Percentiles rank a stretch among this genome's conserved stretches.
Evolutionary conservation across 1,140 invertebrate species (phyloP).

Genomic region (Drosophila arizonae): DNA sequence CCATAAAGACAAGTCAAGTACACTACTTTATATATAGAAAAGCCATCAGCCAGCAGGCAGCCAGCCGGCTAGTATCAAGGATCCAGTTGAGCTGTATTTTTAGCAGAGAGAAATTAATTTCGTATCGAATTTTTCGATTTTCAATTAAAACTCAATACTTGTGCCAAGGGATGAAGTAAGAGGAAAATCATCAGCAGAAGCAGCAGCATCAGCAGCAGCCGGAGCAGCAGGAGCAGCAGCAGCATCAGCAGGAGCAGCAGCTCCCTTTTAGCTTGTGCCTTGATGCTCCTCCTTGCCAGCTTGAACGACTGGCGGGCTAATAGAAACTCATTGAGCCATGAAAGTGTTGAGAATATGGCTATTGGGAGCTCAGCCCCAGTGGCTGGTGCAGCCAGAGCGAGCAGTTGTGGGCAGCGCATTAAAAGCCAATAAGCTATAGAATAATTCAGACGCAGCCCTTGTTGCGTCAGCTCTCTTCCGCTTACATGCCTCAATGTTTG

Average conservation of each 20-base stretch:
- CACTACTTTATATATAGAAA: slow-evolving; percentile 21
- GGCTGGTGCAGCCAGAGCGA: slow-evolving; percentile 10
- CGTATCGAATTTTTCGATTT: slow-evolving; percentile 81
- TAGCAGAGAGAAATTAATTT: slow-evolving; percentile 82
- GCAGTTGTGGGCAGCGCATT: slow-evolving; percentile 53
- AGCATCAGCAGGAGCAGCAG: slow-evolving; percentile 29
- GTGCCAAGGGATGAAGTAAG: slow-evolving; percentile 18
- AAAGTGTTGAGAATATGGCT: slow-evolving; percentile 71
- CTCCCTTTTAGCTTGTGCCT: slow-evolving; percentile 13
- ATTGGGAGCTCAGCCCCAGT: slow-evolving; percentile 5
- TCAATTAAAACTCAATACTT: slow-evolving; percentile 79
- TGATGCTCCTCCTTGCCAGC: slow-evolving; percentile 6
- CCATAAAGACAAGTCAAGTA: slow-evolving; percentile 38
- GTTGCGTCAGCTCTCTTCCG: neutral
- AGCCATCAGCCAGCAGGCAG: slow-evolving; percentile 25
- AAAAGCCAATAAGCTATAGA: slow-evolving; percentile 76
- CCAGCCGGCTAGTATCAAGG: slow-evolving; percentile 7
- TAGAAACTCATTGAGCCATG: slow-evolving; percentile 80
- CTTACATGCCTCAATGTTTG: slow-evolving; percentile 5
- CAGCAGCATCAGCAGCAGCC: no score
- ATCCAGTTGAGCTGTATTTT: slow-evolving; percentile 59
- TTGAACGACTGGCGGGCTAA: slow-evolving; percentile 52
- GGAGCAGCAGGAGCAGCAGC: no score
- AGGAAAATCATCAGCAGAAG: neutral
- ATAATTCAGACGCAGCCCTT: slow-evolving; percentile 51